Evolutionary conservation across 1,140 invertebrate species (phyloP).

Genomic region (Luehdorfia chinensis): DNA sequence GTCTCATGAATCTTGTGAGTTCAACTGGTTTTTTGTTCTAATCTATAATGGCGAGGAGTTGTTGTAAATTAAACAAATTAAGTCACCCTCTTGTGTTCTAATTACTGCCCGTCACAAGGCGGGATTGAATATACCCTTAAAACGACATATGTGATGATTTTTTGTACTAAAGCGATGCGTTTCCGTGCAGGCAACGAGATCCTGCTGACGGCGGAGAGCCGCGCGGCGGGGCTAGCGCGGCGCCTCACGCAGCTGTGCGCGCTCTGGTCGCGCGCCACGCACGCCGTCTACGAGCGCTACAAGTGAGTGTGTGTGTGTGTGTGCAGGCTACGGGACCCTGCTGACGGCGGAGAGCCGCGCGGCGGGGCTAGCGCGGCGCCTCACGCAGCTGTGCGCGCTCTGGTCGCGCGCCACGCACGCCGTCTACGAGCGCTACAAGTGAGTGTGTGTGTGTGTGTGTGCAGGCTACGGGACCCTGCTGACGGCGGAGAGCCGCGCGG

Average conservation of each 20-base stretch:
- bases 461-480: conserved; percentile 81
- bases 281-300: no score
- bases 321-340: conserved; percentile 80
- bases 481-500: conserved; percentile 77
- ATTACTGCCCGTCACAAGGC: no score
- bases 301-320: neutral
- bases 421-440: neutral
- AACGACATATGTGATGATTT: no score
- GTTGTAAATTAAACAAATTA: no score
- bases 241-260: conserved; percentile 85
- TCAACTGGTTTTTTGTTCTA: no score
- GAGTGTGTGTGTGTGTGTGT: conserved; percentile 10
- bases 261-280: conserved; percentile 81
- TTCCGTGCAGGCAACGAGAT: conserved; percentile 80
- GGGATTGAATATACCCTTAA: no score
- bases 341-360: conserved; percentile 78
- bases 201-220: conserved; percentile 78
- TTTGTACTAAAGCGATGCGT: no score
- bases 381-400: conserved; percentile 84
- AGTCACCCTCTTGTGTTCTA: no score
- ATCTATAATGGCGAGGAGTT: no score
- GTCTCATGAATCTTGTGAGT: no score
- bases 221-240: conserved; percentile 79
- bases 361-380: conserved; percentile 80
- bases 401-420: conserved; percentile 80